These are phyloP conservation scores for Palythoa grandis DNA, from an alignment of 92 coral and sea anemone genomes.

Conservation along the genomic window DNA sequence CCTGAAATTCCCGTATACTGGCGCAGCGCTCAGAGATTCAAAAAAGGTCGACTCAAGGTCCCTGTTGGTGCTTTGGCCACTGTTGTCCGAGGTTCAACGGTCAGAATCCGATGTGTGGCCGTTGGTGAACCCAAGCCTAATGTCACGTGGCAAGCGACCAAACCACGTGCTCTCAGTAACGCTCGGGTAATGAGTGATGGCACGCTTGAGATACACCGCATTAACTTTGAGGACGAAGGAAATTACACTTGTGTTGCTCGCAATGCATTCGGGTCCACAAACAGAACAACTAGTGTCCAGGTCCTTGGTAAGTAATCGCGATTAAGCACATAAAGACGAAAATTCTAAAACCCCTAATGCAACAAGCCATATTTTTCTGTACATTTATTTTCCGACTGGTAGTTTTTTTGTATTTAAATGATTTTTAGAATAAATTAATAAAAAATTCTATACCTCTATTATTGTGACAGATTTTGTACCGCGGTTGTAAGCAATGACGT, in stretches of 20 bases:
- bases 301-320: slow-evolving; percentile 65
- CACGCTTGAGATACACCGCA: slow-evolving; percentile 64
- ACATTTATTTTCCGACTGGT: neutral
- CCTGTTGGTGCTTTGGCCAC: slow-evolving; percentile 69
- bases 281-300: slow-evolving; percentile 77
- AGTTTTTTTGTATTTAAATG: neutral
- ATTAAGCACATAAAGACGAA: neutral
- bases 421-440: neutral
- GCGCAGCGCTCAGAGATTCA: slow-evolving; percentile 69
- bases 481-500: too few relatives aligned
- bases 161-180: slow-evolving; percentile 34
- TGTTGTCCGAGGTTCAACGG: slow-evolving; percentile 72
- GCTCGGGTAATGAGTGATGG: slow-evolving; percentile 59
- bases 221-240: slow-evolving; percentile 77
- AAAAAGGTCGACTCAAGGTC: slow-evolving; percentile 53
- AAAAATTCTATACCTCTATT: too few relatives aligned
- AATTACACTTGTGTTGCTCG: slow-evolving; percentile 83
- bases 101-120: slow-evolving; percentile 71
- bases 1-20: slow-evolving; percentile 78
- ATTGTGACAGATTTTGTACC: too few relatives aligned
- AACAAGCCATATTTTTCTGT: too few relatives aligned
- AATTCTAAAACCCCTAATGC: too few relatives aligned
- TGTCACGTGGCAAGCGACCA: slow-evolving; percentile 75
- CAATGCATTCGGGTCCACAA: slow-evolving; percentile 69
- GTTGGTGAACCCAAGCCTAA: slow-evolving; percentile 76